Conservation (phyloP, 2,888 invertebrate genomes). For the Podotricha telesiphe region DNA sequence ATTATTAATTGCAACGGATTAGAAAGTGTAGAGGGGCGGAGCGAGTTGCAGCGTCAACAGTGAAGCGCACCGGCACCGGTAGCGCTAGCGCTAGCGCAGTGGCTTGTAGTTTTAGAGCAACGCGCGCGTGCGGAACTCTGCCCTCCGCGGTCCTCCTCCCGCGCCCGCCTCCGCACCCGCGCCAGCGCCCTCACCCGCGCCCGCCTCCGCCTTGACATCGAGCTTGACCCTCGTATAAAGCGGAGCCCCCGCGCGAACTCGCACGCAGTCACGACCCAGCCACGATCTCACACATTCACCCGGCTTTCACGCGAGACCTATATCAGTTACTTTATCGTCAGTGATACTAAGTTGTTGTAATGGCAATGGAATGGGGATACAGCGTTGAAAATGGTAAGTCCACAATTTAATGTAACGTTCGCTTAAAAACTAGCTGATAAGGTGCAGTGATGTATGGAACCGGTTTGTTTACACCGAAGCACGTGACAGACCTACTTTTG, state of each 20-base stretch:
- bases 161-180: constrained; percentile 48
- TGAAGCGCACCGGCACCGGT: constrained; percentile 51
- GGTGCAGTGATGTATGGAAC: constrained; percentile 58
- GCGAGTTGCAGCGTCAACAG: constrained; percentile 41
- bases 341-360: constrained; percentile 49
- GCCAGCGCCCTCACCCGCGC: constrained; percentile 54
- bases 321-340: constrained; percentile 43
- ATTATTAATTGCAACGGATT: constrained; percentile 57
- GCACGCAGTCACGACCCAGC: constrained; percentile 75
- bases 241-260: constrained; percentile 63
- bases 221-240: constrained; percentile 68
- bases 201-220: constrained; percentile 48
- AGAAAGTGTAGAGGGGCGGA: constrained; percentile 58
- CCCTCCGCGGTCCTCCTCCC: constrained; percentile 45
- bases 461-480: constrained; percentile 80
- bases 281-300: constrained; percentile 70
- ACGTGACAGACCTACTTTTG: constrained; percentile 63
- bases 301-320: constrained; percentile 60
- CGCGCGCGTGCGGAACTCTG: constrained; percentile 54
- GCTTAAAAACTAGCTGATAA: constrained; percentile 42
- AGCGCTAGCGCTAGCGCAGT: constrained; percentile 53
- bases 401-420: constrained; percentile 45
- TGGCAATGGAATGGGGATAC: constrained; percentile 85
- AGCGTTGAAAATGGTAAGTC: constrained; percentile 84
- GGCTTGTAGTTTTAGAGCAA: constrained; percentile 61